Base-by-base conservation (phyloP, 2,797 vertebrate species). In the Pantherophis vulpinus region DNA sequence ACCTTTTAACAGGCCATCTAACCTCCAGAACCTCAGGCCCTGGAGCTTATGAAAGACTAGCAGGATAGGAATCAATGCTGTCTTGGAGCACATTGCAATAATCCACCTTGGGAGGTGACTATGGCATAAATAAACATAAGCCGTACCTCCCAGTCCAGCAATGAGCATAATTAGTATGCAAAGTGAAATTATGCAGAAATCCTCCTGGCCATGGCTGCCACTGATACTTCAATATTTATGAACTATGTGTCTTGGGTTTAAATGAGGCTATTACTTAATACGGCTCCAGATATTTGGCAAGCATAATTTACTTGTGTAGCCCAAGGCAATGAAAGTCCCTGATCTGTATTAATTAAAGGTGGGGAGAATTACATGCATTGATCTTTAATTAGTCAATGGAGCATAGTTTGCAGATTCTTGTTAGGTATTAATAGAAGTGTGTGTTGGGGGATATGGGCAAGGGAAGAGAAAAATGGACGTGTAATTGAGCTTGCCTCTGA, bases 311-410 rank as follows among this genome's bases (percentile, higher is more conserved):
- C 94, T 94, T 94, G 93, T 95, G 86, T 96, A 94, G 95, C 96
- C 96, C 92, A 93, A 90, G 97, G 97, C 95, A 0, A 94, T 96
- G 96, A 97, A 97, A 97, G 95, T 97, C 96, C 97, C 96, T 95
- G 58, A 89, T 91, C 51, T 61, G 47, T 93, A 83, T 93, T 91
- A 88, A 91, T 91, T 88, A 74, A 88, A 32, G 63, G 56, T 88
- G 54, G 94, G 93, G 92, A 93, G 94, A 93, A 92, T 94, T 95
- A 87, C 94, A 94, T 94, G 91, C 91, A 91, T 93, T 96, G 95
- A 96, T 96, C 94, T 96, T 93, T 88, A 93, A 96, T 96, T 96
- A 96, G 95, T 94, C 94, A 94, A 42, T 91, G 94, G 95, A 93
- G 93, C 94, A 94, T 92, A 94, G 94, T 95, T 96, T 95, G 94